phyloP scores from a whole-genome alignment of 2,888 invertebrate genomes.

The Trachelus iudaicus region DNA sequence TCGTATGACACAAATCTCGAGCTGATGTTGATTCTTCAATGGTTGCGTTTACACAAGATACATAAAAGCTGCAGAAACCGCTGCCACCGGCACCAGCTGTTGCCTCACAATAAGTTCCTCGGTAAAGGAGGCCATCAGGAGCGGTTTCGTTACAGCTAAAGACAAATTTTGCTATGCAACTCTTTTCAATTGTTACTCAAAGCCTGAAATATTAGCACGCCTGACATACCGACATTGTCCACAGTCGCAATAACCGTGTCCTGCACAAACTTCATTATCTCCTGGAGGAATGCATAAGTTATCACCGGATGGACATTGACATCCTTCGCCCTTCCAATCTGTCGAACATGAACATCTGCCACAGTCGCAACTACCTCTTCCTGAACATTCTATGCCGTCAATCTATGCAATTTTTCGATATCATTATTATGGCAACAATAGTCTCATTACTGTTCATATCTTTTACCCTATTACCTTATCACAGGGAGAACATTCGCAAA shows the following conservation, averaged over 20 bases:
- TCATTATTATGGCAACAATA: no score
- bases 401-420: slow-evolving; percentile 21
- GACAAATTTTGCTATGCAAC: background rate
- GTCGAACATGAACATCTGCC: slow-evolving; percentile 44
- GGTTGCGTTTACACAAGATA: slow-evolving; percentile 47
- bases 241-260: slow-evolving; percentile 50
- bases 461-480: slow-evolving; percentile 63
- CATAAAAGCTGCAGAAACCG: slow-evolving; percentile 43
- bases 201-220: background rate
- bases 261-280: slow-evolving; percentile 42
- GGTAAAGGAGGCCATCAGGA: slow-evolving; percentile 39
- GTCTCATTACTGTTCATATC: no score
- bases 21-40: slow-evolving; percentile 32
- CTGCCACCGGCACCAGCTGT: slow-evolving; percentile 42
- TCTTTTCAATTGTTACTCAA: no score
- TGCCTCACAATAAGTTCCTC: slow-evolving; percentile 49
- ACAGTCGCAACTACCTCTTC: slow-evolving; percentile 44
- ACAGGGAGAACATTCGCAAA: slow-evolving; percentile 74
- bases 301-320: slow-evolving; percentile 44
- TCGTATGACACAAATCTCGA: slow-evolving; percentile 35
- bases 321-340: slow-evolving; percentile 45
- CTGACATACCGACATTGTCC: slow-evolving; percentile 43
- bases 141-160: slow-evolving; percentile 44
- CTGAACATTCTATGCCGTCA: slow-evolving; percentile 48
- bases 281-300: slow-evolving; percentile 47